A percentile compares a stretch with the other conserved stretches of the same genome.
Evolutionary conservation across 2,797 vertebrate genomes (phyloP).

Genomic region (Miichthys miiuy): DNA sequence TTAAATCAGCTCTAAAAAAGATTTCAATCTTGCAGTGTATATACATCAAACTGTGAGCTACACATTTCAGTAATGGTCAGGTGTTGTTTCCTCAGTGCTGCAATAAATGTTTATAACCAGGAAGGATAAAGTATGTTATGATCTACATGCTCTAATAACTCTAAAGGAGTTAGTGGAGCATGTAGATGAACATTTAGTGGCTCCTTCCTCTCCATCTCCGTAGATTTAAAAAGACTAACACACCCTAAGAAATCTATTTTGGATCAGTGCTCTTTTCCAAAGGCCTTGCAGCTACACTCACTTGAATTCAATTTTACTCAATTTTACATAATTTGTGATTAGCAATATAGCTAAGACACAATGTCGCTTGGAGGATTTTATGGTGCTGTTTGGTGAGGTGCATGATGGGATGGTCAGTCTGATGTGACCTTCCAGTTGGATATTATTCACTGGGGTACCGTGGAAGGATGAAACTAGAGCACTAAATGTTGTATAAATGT

Average conservation of each 20-base stretch:
- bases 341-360: not conserved
- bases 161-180: constrained; percentile 22
- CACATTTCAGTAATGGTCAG: not conserved
- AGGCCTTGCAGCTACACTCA: constrained; percentile 4
- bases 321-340: not conserved
- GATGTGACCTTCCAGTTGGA: constrained; percentile 52
- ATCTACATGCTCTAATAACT: constrained; percentile 40
- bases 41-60: not conserved
- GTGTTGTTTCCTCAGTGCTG: not conserved
- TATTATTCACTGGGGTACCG: constrained; percentile 28
- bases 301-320: not conserved
- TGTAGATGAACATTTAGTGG: constrained; percentile 38
- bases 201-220: not conserved
- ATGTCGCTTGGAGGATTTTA: not conserved
- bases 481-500: constrained; percentile 27
- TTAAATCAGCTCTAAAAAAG: not conserved
- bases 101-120: constrained; percentile 19
- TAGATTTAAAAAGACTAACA: constrained; percentile 22
- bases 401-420: constrained; percentile 40
- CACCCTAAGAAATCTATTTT: constrained; percentile 32
- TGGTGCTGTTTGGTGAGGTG: constrained; percentile 8
- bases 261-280: constrained; percentile 32
- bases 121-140: not conserved
- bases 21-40: not conserved
- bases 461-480: constrained; percentile 50